Conservation (phyloP, 2,797 vertebrate genomes). For the Psittacula echo region DNA sequence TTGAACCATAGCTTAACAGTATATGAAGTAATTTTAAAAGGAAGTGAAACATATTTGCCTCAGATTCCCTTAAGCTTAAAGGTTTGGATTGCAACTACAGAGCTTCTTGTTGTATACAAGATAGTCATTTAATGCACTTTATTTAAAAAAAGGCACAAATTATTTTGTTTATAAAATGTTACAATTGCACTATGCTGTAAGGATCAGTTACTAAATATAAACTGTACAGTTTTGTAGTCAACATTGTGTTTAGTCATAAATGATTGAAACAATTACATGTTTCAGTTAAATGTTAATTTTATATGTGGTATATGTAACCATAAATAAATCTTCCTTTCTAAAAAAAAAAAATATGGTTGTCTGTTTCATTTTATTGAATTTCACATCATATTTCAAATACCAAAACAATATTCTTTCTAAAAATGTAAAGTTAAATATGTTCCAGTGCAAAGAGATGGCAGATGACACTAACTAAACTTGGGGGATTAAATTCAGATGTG, state of each 20-base stretch:
- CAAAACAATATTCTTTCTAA: not conserved
- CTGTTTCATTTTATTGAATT: not conserved
- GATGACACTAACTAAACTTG: not conserved
- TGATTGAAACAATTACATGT: constrained; percentile 49
- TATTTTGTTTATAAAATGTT: constrained; percentile 65
- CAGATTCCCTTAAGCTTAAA: constrained; percentile 33
- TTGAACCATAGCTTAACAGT: constrained; percentile 57
- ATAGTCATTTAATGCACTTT: constrained; percentile 60
- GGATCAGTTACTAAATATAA: constrained; percentile 36
- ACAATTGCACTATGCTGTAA: constrained; percentile 56
- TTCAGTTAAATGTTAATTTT: constrained; percentile 65
- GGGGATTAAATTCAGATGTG: not conserved
- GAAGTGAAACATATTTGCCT: constrained; percentile 42
- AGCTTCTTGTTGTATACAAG: constrained; percentile 56
- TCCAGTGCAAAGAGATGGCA: not conserved
- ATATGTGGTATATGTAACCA: constrained; percentile 57
- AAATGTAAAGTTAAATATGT: not conserved
- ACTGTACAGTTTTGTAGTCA: constrained; percentile 67
- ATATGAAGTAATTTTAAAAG: constrained; percentile 30
- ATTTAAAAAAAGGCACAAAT: constrained; percentile 69
- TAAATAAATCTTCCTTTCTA: constrained; percentile 65
- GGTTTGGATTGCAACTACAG: constrained; percentile 57
- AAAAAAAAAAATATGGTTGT: not conserved
- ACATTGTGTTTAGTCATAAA: constrained; percentile 55
- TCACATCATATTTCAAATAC: not conserved